Percentiles rank a stretch among this genome's conserved stretches.
Conservation (phyloP, 2,888 invertebrate genomes). For the Tetragonisca angustula region DNA sequence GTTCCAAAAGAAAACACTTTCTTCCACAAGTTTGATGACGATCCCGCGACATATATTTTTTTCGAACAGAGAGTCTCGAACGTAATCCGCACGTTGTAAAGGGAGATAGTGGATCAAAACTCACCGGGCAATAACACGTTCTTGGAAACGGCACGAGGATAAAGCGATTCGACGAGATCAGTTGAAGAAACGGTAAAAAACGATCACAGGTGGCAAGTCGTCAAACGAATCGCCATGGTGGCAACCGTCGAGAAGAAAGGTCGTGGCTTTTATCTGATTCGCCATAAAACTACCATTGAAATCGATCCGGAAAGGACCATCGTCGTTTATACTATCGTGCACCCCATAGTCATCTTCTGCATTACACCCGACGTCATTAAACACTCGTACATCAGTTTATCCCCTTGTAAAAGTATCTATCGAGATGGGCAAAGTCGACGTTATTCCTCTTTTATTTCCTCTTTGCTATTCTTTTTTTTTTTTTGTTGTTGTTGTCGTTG, state of each 20-base stretch:
- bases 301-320: conserved; percentile 51
- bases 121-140: conserved; percentile 46
- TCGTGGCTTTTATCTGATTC: conserved; percentile 71
- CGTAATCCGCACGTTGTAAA: too few relatives aligned
- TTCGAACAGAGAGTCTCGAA: neutral
- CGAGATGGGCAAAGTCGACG: conserved; percentile 23
- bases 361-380: conserved; percentile 71
- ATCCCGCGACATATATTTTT: neutral
- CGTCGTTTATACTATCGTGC: conserved; percentile 54
- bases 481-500: neutral
- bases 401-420: conserved; percentile 39
- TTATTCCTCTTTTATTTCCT: conserved; percentile 27
- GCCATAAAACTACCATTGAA: conserved; percentile 72
- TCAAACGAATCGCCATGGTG: conserved; percentile 70
- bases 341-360: conserved; percentile 32
- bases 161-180: conserved; percentile 54
- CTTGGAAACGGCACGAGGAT: conserved; percentile 37
- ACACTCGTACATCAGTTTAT: conserved; percentile 72
- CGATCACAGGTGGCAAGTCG: conserved; percentile 60
- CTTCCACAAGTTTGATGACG: neutral
- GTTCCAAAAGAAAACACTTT: neutral
- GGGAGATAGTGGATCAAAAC: conserved; percentile 50
- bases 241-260: conserved; percentile 52
- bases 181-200: conserved; percentile 62
- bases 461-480: conserved; percentile 20